Percentiles rank a stretch among this genome's conserved stretches.
Conservation (phyloP, 2,797 vertebrate genomes). For the Argya squamiceps region DNA sequence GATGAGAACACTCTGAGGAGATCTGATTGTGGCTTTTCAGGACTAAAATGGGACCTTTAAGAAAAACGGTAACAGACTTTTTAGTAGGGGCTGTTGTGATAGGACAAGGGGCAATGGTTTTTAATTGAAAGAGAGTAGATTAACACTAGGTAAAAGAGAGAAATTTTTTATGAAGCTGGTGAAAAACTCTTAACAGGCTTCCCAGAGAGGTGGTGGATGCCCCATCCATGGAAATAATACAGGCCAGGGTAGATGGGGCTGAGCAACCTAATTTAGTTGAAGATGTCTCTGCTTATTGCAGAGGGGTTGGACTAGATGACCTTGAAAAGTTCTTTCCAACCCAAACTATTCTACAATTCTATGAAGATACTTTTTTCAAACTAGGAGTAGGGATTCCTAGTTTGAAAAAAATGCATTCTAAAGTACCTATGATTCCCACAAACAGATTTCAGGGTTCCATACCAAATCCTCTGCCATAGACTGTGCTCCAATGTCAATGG, state of each 20-base stretch:
- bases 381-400: neutral
- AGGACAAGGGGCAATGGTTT: neutral
- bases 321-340: neutral
- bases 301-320: neutral
- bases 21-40: neutral
- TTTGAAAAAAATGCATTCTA: neutral
- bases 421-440: neutral
- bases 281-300: neutral
- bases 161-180: neutral
- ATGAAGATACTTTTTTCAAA: neutral
- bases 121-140: neutral
- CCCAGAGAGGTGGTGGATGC: neutral
- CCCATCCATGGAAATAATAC: neutral
- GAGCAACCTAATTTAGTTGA: neutral
- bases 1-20: neutral
- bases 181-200: neutral
- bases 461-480: conserved; percentile 99
- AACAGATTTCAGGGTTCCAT: conserved; percentile 45
- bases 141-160: neutral
- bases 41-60: neutral
- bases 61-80: neutral
- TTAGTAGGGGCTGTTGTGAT: neutral
- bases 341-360: neutral
- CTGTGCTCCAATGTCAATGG: conserved; percentile 93
- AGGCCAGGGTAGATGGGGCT: neutral